Conservation (phyloP, 2,888 invertebrate genomes). For the Ornithoptera alexandrae region DNA sequence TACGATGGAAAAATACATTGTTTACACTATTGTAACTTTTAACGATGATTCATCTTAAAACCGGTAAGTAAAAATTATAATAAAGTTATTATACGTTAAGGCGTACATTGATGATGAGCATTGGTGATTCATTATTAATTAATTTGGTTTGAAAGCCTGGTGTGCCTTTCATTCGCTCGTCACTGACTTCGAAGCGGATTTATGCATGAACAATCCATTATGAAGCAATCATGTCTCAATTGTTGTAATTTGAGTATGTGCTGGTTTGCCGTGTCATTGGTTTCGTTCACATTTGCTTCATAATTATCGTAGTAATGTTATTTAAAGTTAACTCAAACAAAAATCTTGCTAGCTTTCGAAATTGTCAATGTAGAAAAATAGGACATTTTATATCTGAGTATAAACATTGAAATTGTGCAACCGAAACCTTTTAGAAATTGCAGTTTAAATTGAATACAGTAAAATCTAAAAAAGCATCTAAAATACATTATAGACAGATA, state of each 20-base stretch:
- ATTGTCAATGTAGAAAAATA: not conserved
- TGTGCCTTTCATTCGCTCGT: conserved; percentile 12
- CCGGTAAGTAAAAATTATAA: not conserved
- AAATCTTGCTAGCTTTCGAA: not conserved
- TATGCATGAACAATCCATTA: conserved; percentile 27
- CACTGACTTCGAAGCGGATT: conserved; percentile 7
- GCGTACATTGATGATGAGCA: conserved; percentile 6
- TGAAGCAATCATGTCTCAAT: conserved; percentile 28
- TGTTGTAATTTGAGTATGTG: conserved; percentile 25
- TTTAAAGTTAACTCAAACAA: not conserved
- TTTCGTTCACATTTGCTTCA: conserved; percentile 16
- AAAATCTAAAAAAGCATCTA: not conserved
- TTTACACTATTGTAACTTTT: not conserved
- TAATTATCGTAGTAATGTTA: conserved; percentile 1
- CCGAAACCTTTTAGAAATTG: no score
- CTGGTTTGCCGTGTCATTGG: conserved; percentile 25
- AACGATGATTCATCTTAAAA: not conserved
- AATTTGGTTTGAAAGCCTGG: conserved; percentile 6
- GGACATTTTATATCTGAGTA: no score
- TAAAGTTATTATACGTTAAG: not conserved
- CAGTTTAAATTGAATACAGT: not conserved
- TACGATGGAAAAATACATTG: not conserved
- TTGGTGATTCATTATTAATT: conserved; percentile 20
- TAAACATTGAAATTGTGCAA: no score
- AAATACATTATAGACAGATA: conserved; percentile 8